Conservation (phyloP, 2,888 invertebrate species). For the Nephrotoma guestfalica region DNA sequence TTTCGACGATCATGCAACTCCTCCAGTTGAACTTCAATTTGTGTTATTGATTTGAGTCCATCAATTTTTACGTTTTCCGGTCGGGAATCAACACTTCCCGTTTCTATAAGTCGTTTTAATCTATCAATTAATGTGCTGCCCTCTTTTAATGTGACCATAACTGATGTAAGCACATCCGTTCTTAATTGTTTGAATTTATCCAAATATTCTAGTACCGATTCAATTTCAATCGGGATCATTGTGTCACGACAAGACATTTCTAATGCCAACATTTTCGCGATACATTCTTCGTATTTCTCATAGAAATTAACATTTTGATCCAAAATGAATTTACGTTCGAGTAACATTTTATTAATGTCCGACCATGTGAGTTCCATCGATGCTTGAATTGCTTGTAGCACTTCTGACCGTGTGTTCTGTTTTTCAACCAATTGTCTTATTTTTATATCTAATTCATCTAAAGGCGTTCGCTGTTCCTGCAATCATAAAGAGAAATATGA, state of each 20-base stretch:
- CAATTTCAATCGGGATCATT: slow-evolving; percentile 53
- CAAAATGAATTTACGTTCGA: slow-evolving; percentile 59
- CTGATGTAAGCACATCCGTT: slow-evolving; percentile 55
- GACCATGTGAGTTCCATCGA: slow-evolving; percentile 62
- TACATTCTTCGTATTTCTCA: slow-evolving; percentile 52
- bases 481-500: slow-evolving; percentile 15
- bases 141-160: slow-evolving; percentile 66
- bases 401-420: slow-evolving; percentile 59
- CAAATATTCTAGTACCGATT: slow-evolving; percentile 52
- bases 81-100: slow-evolving; percentile 60
- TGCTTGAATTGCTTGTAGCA: slow-evolving; percentile 81
- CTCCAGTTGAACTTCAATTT: slow-evolving; percentile 62
- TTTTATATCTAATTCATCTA: slow-evolving; percentile 70
- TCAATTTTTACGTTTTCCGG: slow-evolving; percentile 44
- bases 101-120: slow-evolving; percentile 55
- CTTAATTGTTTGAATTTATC: slow-evolving; percentile 56
- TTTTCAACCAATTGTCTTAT: slow-evolving; percentile 73
- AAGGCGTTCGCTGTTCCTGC: slow-evolving; percentile 75
- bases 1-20: slow-evolving; percentile 59
- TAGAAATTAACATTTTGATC: slow-evolving; percentile 68
- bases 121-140: slow-evolving; percentile 61
- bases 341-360: slow-evolving; percentile 64
- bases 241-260: slow-evolving; percentile 53
- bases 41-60: slow-evolving; percentile 38
- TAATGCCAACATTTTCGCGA: slow-evolving; percentile 48